Evolutionary conservation across 1,140 invertebrate genomes (phyloP), one percentile per base, ranked within the genome.

Genomic region (Nymphalis io): DNA sequence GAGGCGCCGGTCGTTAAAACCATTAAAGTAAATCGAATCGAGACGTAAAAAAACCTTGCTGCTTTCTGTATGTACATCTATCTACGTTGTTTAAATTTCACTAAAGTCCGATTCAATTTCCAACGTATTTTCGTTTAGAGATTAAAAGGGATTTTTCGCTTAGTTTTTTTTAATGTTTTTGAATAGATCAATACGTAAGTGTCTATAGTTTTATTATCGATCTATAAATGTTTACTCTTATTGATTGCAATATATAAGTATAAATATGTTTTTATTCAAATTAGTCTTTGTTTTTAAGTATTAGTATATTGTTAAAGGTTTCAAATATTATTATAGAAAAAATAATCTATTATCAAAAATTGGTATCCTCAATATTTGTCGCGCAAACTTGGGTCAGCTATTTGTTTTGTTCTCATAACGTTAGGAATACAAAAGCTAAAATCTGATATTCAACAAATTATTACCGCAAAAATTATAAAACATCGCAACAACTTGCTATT

Each of bases 111-210:
- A 20, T 51, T 18, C 46, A 18, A 16, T 18, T 51, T 51, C 18
- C 16, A 51, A 20, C 18, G 46, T 51, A 51, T 51, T 51, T 51
- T 51, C 46, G 18, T 51, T 20, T 16, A 18, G 8, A 18, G 20
- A 20, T 51, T 20, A 51, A 42, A 51, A 51, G 20, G 20, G 10
- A 51, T 51, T 20, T 46, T n/a, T 51, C 18, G 18, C 1, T 18
- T 46, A 46, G 42, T 46, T 46, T 46, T 16, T 46, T n/a, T n/a
- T 6, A 46, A 46, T 4, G 42, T 46, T 46, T 46, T 46, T 46
- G 42, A 46, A n/a, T 46, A n/a, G n/a, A 46, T n/a, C 42, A 6
- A 46, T n/a, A 46, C 42, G 16, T 16, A 46, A 46, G 42, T n/a
- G 15, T 51, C 18, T 51, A 16, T 51, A 51, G 16, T 11, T 51